Evolutionary conservation across 2,113 vertebrate species (phyloP), one percentile per base, ranked within the genome.

Genomic region (Todiramphus saurophagus): DNA sequence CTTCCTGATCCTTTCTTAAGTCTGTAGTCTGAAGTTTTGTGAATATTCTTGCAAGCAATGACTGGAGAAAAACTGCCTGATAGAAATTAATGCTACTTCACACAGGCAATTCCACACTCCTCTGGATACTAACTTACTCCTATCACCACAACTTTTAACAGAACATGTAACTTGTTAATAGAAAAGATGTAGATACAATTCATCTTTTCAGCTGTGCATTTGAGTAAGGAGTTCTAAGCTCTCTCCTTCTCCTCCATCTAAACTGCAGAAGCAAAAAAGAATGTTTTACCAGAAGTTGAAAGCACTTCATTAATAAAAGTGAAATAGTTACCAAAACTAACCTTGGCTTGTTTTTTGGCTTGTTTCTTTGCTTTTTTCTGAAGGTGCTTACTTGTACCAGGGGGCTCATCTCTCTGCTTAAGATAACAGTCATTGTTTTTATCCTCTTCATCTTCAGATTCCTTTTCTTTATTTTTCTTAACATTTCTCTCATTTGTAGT

Each of bases 331-430:
- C 75, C 37, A 70, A 90, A 87, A 97, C 98, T 60, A 96, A 99
- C 99, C 99, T 99, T 99, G 62, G 99, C 98, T 96, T 99, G 99
- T 93, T 99, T 99, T 97, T 98, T 99, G 48, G 99, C 99, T 94
- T 99, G 99, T 89, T 99, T 99, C 97, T 99, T 99, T 18, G 97
- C 98, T 94, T 99, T 99, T 94, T 99, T 99, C 98, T 99, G 99
- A 94, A 99, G 98, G 96, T 99, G 99, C 93, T 99, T 99, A 97
- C 98, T 99, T 66, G 96, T 72, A 53, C 98, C 98, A 24, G 96
- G 94, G 64, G 84, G 28, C 21, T 98, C 98, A 43, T 98, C 98
- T 83, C 95, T 97, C 37, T 97, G 95, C 60, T 98, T 98, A 31
- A 98, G 64, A 25, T 98, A 98, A 80, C 93, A 93, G 59, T 98